Base-by-base conservation (phyloP, 2,888 invertebrate species). In the Eumerus sabulonum region DNA sequence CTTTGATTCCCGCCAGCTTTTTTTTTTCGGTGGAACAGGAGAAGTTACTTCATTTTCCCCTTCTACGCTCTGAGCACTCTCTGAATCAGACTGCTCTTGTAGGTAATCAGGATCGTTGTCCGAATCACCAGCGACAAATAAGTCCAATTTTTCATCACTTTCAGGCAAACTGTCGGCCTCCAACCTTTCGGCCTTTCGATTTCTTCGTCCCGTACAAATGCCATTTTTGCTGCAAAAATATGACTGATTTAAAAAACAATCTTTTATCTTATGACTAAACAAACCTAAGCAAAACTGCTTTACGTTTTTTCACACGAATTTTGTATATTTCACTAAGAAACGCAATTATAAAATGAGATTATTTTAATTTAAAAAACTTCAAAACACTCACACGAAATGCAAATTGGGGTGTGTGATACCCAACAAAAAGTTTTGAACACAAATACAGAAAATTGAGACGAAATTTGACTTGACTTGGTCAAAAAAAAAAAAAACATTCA, bases 61-160 rank as follows among this genome's bases (percentile, higher is more conserved):
- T 14, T 44, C 44, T 9, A 11, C 36, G 11, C 36, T 36, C 11
- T 36, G 36, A 5, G 5, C 54, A 47, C 47, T 40, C 54, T 54
- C 40, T 7, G 48, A 59, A 59, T 47, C 54, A 45, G 47, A 64
- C 38, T 64, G 45, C 16, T 16, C 47, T 54, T 70, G 40, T 36
- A 40, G 1, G 27, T 68, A 60, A 1, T 54, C 48, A n/a, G 60
- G 54, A 60, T 62, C 27, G 35, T 70, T 54, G 27, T 70, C 60
- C 27, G 70, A 48, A 70, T 60, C 54, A 35, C 44, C 44, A 36
- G 35, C 51, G 16, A 40, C 54, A n/a, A 40, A 40, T 48, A 11
- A 35, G 57, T 47, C 13, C 13, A 50, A 40, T 18, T 50, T 16
- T 57, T 67, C 67, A 50, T 13, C 50, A 38, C 51, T 45, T 51